These are phyloP conservation scores for Dasypolia templi DNA, from an alignment of 2,888 invertebrate species.

Conservation along the genomic window DNA sequence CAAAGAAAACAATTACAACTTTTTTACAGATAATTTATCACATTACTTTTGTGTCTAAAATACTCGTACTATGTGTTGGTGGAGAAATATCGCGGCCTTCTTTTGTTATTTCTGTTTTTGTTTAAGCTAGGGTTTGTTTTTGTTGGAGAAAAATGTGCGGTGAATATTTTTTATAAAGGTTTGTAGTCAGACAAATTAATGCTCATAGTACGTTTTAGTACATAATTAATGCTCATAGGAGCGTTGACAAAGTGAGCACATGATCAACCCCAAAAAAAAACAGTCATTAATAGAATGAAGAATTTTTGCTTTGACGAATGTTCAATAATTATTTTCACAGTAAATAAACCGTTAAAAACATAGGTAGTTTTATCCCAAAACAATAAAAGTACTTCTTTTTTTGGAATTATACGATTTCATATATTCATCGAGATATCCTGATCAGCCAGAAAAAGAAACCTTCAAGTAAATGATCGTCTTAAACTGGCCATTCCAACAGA, in stretches of 20 bases:
- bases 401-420: not conserved
- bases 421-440: not conserved
- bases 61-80: conserved; percentile 65
- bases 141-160: conserved; percentile 22
- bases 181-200: not conserved
- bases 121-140: conserved; percentile 29
- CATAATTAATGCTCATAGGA: not conserved
- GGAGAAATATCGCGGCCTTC: conserved; percentile 47
- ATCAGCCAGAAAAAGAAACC: not conserved
- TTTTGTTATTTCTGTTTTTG: conserved; percentile 63
- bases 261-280: no score
- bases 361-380: no score
- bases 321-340: no score
- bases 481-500: conserved; percentile 13
- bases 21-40: conserved; percentile 77
- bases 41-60: conserved; percentile 71
- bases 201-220: not conserved
- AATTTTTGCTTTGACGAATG: not conserved
- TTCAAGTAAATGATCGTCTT: not conserved
- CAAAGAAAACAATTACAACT: conserved; percentile 80
- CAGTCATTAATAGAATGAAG: not conserved
- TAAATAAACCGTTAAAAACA: no score
- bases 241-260: not conserved
- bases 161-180: conserved; percentile 24
- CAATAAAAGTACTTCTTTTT: no score